phyloP scores from a whole-genome alignment of 2,888 invertebrate genomes.

The Odontocolon sp. region DNA sequence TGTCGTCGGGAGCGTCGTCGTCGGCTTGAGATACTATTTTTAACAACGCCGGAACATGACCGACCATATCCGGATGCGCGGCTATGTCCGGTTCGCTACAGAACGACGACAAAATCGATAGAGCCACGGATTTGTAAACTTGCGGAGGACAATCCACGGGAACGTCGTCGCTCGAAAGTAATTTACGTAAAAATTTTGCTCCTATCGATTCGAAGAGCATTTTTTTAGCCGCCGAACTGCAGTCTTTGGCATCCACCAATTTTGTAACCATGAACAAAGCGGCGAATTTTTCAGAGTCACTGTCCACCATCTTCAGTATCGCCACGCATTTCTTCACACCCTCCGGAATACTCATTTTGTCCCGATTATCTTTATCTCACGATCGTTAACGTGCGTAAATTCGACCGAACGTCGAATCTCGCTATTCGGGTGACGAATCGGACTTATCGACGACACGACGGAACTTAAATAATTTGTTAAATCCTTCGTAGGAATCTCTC shows the following conservation, averaged over 20 bases:
- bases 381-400: too few species aligned
- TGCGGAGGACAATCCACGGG: constrained; percentile 94
- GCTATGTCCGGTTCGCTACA: constrained; percentile 91
- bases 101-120: constrained; percentile 93
- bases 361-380: constrained; percentile 10
- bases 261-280: constrained; percentile 96
- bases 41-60: constrained; percentile 90
- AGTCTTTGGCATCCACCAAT: constrained; percentile 91
- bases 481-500: background rate
- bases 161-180: constrained; percentile 88
- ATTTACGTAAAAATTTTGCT: constrained; percentile 90
- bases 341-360: constrained; percentile 84
- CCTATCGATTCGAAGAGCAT: constrained; percentile 95
- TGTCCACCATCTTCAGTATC: constrained; percentile 89
- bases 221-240: constrained; percentile 87
- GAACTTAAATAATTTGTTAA: background rate
- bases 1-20: constrained; percentile 92
- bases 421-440: background rate
- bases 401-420: too few species aligned
- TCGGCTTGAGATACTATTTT: constrained; percentile 93
- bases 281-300: constrained; percentile 95
- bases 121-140: constrained; percentile 94
- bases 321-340: constrained; percentile 92
- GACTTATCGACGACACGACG: background rate
- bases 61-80: constrained; percentile 91